Evolutionary conservation across 2,888 invertebrate species (phyloP).

Genomic region (Cremastinae sp.): DNA sequence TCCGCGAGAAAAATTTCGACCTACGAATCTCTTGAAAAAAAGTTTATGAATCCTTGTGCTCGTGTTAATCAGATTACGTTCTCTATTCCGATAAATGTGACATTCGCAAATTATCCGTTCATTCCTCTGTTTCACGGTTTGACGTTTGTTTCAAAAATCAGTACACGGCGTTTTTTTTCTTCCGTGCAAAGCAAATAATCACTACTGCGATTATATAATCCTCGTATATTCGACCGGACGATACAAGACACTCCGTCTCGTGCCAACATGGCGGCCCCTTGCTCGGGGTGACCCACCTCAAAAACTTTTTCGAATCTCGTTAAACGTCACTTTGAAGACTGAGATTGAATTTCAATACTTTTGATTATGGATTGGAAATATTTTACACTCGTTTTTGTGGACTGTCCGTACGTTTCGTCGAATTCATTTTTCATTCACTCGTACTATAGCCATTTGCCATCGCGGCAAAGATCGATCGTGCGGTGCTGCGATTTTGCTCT

Average conservation of each 20-base stretch:
- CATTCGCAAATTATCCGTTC: neutral
- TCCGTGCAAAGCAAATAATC: constrained; percentile 14
- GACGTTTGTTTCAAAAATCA: neutral
- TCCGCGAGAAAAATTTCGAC: neutral
- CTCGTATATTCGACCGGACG: constrained; percentile 65
- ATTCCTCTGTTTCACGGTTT: neutral
- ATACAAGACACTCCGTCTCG: constrained; percentile 59
- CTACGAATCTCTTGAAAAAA: neutral
- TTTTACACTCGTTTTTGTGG: neutral
- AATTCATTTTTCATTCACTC: neutral
- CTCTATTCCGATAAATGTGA: neutral
- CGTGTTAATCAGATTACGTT: neutral
- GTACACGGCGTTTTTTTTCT: neutral
- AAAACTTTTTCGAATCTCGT: constrained; percentile 10
- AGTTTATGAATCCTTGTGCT: neutral
- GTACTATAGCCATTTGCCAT: constrained; percentile 20
- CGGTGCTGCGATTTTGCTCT: constrained; percentile 4
- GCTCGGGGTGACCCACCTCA: constrained; percentile 38
- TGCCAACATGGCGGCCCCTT: constrained; percentile 73
- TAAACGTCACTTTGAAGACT: neutral
- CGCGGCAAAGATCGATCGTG: constrained; percentile 43
- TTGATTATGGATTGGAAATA: neutral
- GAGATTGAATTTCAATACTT: neutral
- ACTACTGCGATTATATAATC: constrained; percentile 72
- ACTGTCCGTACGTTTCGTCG: neutral